Conservation (phyloP, 2,888 invertebrate genomes). For the Stenichneumon culpator region DNA sequence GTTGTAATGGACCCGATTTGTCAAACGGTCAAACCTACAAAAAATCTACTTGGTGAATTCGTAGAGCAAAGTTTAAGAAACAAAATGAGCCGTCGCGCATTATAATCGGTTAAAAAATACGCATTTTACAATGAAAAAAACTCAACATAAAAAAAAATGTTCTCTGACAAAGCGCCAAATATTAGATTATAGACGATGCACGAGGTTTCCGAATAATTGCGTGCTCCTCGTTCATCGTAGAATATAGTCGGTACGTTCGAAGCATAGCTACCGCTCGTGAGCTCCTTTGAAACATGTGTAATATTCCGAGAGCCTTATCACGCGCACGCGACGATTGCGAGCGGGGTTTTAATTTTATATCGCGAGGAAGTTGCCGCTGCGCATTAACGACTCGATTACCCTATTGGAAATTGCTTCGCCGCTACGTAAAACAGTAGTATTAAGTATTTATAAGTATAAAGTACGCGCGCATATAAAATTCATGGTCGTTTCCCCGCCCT, state of each 20-base stretch:
- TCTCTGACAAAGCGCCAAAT: neutral
- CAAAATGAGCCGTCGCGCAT: too few species aligned
- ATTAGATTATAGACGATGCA: neutral
- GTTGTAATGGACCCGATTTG: too few species aligned
- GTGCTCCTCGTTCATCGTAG: neutral
- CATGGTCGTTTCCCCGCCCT: slow-evolving; percentile 45
- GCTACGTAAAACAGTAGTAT: slow-evolving; percentile 15
- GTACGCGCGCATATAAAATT: slow-evolving; percentile 20
- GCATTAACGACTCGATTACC: slow-evolving; percentile 52
- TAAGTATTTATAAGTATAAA: slow-evolving; percentile 23
- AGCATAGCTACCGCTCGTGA: neutral
- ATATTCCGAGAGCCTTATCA: slow-evolving; percentile 4
- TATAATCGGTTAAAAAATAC: too few species aligned
- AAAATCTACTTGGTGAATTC: too few species aligned
- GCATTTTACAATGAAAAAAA: too few species aligned
- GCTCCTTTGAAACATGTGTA: neutral
- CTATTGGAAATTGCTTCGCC: slow-evolving; percentile 29
- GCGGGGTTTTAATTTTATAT: slow-evolving; percentile 30
- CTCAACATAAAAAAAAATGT: too few species aligned
- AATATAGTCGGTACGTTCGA: slow-evolving; percentile 6
- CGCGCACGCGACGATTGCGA: slow-evolving; percentile 30
- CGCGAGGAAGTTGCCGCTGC: slow-evolving; percentile 37
- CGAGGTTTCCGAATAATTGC: neutral
- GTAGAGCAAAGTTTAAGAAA: too few species aligned
- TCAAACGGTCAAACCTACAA: too few species aligned